Conservation (phyloP, 2,797 vertebrate genomes). For the Syndactyla subalaris region DNA sequence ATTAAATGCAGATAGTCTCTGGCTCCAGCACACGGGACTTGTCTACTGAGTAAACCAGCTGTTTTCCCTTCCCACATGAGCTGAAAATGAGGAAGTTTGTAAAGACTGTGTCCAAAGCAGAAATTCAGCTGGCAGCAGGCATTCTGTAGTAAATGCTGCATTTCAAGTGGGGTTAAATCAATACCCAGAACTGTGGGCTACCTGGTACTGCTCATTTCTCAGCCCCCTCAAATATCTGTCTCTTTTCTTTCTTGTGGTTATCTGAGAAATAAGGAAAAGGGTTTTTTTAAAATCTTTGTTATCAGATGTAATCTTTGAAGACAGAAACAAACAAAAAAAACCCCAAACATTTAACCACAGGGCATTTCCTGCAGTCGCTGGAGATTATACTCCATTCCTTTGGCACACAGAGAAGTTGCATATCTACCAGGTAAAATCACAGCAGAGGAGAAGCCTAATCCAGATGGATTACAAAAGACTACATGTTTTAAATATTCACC, state of each 20-base stretch:
- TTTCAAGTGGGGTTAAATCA: background rate
- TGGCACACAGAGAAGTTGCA: background rate
- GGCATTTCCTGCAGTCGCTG: background rate
- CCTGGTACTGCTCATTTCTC: background rate
- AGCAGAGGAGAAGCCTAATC: background rate
- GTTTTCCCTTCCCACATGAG: slow-evolving; percentile 10
- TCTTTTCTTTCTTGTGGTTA: background rate
- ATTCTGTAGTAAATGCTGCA: background rate
- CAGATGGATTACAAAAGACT: background rate
- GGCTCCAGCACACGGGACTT: background rate
- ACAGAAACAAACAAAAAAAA: background rate
- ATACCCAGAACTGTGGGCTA: background rate
- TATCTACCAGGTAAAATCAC: background rate
- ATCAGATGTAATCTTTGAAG: background rate
- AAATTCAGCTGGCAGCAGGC: slow-evolving; percentile 20
- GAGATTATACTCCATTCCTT: background rate
- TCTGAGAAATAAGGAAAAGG: background rate
- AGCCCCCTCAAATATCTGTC: background rate
- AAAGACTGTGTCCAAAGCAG: slow-evolving; percentile 5
- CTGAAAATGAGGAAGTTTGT: slow-evolving; percentile 70
- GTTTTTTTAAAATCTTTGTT: background rate
- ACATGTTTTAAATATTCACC: background rate
- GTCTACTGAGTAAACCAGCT: slow-evolving; percentile 40
- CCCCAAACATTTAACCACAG: background rate
- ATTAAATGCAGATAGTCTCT: slow-evolving; percentile 18